Evolutionary conservation across 2,888 invertebrate genomes (phyloP).

Genomic region (Athripsodes cinereus): DNA sequence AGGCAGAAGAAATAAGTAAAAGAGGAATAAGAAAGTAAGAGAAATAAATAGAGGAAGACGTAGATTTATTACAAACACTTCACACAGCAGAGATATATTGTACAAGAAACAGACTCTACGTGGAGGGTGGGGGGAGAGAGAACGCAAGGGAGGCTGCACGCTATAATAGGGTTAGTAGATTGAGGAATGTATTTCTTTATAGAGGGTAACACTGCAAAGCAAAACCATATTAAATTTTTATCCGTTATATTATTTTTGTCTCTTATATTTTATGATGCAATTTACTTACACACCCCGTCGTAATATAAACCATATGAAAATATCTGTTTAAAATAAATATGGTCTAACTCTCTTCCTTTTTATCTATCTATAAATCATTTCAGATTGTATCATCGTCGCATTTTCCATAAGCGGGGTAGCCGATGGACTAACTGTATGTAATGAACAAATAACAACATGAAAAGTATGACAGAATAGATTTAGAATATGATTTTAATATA

Average conservation of each 20-base stretch:
- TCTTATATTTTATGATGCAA: no score
- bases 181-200: background rate
- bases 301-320: no score
- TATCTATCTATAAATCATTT: no score
- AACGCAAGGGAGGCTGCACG: background rate
- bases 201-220: background rate
- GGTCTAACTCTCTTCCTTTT: no score
- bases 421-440: no score
- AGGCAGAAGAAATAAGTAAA: slow-evolving; percentile 29
- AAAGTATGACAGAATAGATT: no score
- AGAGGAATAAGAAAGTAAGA: slow-evolving; percentile 29
- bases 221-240: background rate
- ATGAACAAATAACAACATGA: no score
- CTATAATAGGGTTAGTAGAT: slow-evolving; percentile 2
- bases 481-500: no score
- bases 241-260: background rate
- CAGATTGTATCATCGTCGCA: no score
- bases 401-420: no score
- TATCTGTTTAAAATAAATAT: no score
- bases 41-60: slow-evolving; percentile 45
- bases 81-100: slow-evolving; percentile 27
- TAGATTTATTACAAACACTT: slow-evolving; percentile 46
- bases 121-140: slow-evolving; percentile 27
- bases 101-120: slow-evolving; percentile 28
- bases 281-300: no score